Evolutionary conservation across 2,113 vertebrate genomes (phyloP).

Genomic region (Oncorhynchus kisutch): DNA sequence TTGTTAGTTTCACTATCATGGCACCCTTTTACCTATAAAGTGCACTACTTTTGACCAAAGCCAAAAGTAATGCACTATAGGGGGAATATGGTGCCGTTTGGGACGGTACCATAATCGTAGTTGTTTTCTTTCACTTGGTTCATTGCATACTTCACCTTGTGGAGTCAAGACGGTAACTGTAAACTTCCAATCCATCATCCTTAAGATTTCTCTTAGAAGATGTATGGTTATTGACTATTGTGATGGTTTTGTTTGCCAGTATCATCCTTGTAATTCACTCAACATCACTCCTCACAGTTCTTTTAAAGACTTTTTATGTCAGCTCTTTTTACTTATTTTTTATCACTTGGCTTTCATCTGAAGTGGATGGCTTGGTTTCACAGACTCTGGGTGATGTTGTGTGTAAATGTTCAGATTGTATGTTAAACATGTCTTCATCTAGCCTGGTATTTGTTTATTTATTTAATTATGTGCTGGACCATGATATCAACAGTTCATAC

Average conservation of each 20-base stretch:
- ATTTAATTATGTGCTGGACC: no score
- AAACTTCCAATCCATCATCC: background rate
- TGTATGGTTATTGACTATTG: background rate
- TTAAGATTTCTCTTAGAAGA: background rate
- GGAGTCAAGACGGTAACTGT: background rate
- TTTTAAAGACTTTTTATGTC: background rate
- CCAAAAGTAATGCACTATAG: no score
- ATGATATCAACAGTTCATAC: no score
- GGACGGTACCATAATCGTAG: no score
- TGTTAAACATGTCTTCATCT: background rate
- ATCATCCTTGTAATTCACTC: background rate
- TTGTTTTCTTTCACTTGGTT: background rate
- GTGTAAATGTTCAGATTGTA: background rate
- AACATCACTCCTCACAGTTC: no score
- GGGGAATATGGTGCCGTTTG: no score
- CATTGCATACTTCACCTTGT: background rate
- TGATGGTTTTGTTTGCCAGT: background rate
- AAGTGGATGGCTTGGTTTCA: background rate
- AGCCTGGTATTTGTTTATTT: no score
- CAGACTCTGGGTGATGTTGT: background rate
- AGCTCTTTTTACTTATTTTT: background rate
- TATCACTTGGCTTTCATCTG: background rate
- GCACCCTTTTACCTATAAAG: no score
- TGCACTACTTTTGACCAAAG: no score
- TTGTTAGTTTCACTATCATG: background rate